Evolutionary conservation across 2,113 vertebrate genomes (phyloP), one percentile per base, ranked within the genome.

Genomic region (Numida meleagris): DNA sequence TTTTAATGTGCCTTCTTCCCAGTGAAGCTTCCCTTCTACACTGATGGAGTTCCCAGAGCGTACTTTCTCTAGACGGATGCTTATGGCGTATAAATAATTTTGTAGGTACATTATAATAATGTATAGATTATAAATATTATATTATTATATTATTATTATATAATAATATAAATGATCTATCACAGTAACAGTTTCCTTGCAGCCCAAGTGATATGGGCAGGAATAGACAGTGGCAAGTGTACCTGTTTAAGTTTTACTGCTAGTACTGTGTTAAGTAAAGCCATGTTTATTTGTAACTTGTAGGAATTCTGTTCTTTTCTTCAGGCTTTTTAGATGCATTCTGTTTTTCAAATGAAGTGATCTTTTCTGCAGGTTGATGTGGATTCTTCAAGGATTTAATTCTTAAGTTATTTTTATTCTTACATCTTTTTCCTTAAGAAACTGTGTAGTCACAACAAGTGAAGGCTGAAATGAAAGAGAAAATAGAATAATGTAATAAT

Each of bases 81-180:
- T 94, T 74, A 85, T 8, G 19, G 88, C 89, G 48, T 94, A 93
- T 80, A 93, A 96, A 94, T 96, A 95, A 96, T 95, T 96, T 94
- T 89, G 67, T 89, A 96, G 85, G 59, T 82, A 70, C 38, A 50
- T 82, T 94, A n/a, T n/a, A n/a, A n/a, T n/a, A n/a, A n/a, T n/a
- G n/a, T n/a, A n/a, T n/a, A n/a, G n/a, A n/a, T n/a, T n/a, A n/a
- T n/a, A n/a, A n/a, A n/a, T n/a, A n/a, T n/a, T n/a, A n/a, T n/a
- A n/a, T n/a, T n/a, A n/a, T n/a, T n/a, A n/a, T n/a, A n/a, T n/a
- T n/a, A n/a, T n/a, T n/a, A n/a, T n/a, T n/a, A n/a, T n/a, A n/a
- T n/a, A n/a, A n/a, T 94, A 88, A 91, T 95, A 80, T 74, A 93
- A 95, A 90, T 93, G 86, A 84, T 94, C 76, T 96, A 93, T 90